Conservation (phyloP, 2,888 invertebrate genomes). For the Elmis aenea region DNA sequence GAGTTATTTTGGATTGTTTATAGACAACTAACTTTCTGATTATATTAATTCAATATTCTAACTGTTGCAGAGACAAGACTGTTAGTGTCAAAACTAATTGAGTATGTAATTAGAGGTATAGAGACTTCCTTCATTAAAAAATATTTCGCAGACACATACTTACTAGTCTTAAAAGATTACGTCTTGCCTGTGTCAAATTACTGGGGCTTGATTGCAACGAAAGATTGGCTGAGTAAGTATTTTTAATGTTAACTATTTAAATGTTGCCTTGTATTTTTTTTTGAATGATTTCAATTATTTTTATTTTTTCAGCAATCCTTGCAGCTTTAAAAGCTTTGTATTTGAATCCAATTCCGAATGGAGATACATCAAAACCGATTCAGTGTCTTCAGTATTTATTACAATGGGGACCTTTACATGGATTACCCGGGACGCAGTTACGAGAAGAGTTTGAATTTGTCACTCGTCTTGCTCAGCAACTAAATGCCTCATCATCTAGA, state of each 20-base stretch:
- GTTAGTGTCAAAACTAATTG: conserved; percentile 45
- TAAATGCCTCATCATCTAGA: conserved; percentile 23
- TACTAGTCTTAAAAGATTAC: conserved; percentile 52
- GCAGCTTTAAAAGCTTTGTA: conserved; percentile 12
- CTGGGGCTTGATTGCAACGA: conserved; percentile 48
- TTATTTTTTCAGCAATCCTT: conserved; percentile 17
- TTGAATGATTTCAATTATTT: conserved; percentile 1
- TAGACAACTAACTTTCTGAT: too few relatives aligned
- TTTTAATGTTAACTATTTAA: conserved; percentile 39
- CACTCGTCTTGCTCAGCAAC: conserved; percentile 28
- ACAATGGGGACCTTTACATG: conserved; percentile 35
- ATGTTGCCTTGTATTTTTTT: conserved; percentile 1
- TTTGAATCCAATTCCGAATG: not conserved
- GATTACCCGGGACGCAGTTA: conserved; percentile 29
- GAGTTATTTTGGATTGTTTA: too few relatives aligned
- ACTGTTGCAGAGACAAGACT: conserved; percentile 40
- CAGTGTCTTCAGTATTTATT: conserved; percentile 33
- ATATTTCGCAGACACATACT: conserved; percentile 50
- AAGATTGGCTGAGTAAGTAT: conserved; percentile 55
- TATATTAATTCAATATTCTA: not conserved
- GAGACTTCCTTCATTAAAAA: conserved; percentile 37
- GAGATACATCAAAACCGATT: conserved; percentile 22
- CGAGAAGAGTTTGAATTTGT: conserved; percentile 37
- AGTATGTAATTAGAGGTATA: conserved; percentile 44
- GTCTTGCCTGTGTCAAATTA: conserved; percentile 52